Base-by-base conservation (phyloP, 2,797 vertebrate species). In the Lycodopsis pacificus region DNA sequence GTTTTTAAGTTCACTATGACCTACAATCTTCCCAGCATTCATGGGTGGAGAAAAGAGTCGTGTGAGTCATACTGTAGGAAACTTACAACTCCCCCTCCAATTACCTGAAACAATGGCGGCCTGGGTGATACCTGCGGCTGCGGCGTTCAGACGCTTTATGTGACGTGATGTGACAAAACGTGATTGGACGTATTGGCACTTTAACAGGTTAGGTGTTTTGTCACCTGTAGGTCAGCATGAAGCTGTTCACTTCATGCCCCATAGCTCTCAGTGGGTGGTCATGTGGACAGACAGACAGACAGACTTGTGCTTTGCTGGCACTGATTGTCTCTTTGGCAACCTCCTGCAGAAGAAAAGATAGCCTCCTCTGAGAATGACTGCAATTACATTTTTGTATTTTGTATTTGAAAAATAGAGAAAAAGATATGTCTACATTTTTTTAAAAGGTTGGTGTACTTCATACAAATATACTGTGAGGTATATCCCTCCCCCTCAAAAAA, bases 21-120 rank as follows among this genome's bases (percentile, higher is more conserved):
- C 90, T 88, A 87, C 91, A 93, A 92, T 93, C 91, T 93, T 82
- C 84, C 86, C 86, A 80, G 86, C 86, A 89, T 93, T 94, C 88
- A 92, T 90, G 92, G 93, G 90, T 92, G 92, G 91, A 91, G 92
- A 92, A 89, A 91, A 84, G 90, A 89, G 84, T 72, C 1, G 82
- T 51, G 89, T 94, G 92, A 95, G 89, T 95, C 95, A 94, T 90
- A 38, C n/a, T 36, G 30, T 48, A 92, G 93, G 92, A 95, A 95
- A 94, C 91, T 91, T 94, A 90, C 91, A 94, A 92, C 91, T 93
- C 86, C 86, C 25, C 88, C 88, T 88, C 82, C 88, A 90, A 92
- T 93, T 94, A 93, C 89, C 82, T 84, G 25, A 76, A 88, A 92
- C 91, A 86, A 84, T 85, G 84, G 83, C 53, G 59, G 73, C 69